Evolutionary conservation across 1,140 invertebrate species (phyloP), one percentile per base, ranked within the genome.

Genomic region (Heliconius melpomene): DNA sequence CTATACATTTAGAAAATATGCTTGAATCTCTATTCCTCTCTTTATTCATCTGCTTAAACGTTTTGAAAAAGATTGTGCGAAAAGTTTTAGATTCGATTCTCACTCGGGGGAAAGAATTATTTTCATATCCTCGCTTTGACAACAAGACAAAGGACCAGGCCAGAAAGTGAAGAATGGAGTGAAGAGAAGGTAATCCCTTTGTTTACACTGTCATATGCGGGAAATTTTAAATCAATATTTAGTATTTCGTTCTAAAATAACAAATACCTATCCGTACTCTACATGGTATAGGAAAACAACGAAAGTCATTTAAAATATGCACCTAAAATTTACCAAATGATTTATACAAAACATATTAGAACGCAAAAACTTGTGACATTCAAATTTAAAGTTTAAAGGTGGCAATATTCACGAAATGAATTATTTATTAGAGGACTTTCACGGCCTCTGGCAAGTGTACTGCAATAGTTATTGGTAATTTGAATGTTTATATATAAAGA

Each of bases 351-450:
- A 66, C 29, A 29, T 66, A 66, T 66, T 29, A 29, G 23, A 66
- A 66, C 60, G 60, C 60, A 66, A 66, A 66, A 66, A 66, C 60
- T 29, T 66, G 26, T 66, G 73, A 74, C 73, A 74, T 74, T 74
- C 50, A 74, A 26, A 52, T 54, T 18, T 32, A 74, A 52, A 74
- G 73, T 74, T 74, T 74, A 74, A 46, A 74, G 73, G 73, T 74
- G 73, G 73, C 73, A 74, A 52, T 74, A 52, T 52, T 74, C 73
- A 74, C 73, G 73, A 74, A 54, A 74, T 74, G 40, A 74, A 74
- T 74, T 26, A 74, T 74, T 74, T 46, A 74, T 54, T 52, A 54
- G 73, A 74, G 11, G 32, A 29, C 73, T 74, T 74, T 74, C 23
- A 74, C 52, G 73, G 73, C 73, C 73, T 74, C 32, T 52, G 73